phyloP scores from a whole-genome alignment of 1,140 invertebrate genomes.

The Drosophila gunungcola region DNA sequence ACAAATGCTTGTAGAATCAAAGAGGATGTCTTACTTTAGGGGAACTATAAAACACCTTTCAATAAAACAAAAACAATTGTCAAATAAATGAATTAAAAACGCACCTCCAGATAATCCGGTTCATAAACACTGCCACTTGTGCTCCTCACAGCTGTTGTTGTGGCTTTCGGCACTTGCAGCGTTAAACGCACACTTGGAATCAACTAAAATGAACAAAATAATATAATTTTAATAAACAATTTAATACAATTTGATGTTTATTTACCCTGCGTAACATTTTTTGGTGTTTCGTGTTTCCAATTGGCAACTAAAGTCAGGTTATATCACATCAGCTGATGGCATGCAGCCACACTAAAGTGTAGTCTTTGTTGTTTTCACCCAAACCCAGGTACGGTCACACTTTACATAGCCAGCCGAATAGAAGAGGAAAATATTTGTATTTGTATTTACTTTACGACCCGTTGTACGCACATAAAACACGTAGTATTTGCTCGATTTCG shows the following conservation, averaged over 20 bases:
- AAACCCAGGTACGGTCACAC: not conserved
- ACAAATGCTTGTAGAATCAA: too few relatives aligned
- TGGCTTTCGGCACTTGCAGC: constrained; percentile 33
- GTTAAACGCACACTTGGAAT: constrained; percentile 29
- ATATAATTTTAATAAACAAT: constrained; percentile 11
- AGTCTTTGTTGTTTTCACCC: not conserved
- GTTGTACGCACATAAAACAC: constrained; percentile 1
- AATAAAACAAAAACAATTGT: not conserved
- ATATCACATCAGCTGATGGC: constrained; percentile 63
- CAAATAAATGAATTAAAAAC: not conserved
- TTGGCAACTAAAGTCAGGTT: constrained; percentile 42
- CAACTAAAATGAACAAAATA: constrained; percentile 32
- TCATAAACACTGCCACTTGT: constrained; percentile 85
- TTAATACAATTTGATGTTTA: constrained; percentile 18
- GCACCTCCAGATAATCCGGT: constrained; percentile 87
- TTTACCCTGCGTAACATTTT: constrained; percentile 70
- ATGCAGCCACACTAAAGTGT: not conserved
- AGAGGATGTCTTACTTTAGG: not conserved
- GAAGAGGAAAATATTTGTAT: constrained; percentile 36
- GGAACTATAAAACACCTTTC: not conserved
- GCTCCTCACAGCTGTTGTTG: constrained; percentile 3
- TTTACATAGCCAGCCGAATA: not conserved
- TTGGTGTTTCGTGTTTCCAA: constrained; percentile 7
- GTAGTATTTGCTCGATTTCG: not conserved
- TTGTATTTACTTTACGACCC: constrained; percentile 35